Evolutionary conservation across 2,113 vertebrate species (phyloP).

Genomic region (Eurypyga helias): DNA sequence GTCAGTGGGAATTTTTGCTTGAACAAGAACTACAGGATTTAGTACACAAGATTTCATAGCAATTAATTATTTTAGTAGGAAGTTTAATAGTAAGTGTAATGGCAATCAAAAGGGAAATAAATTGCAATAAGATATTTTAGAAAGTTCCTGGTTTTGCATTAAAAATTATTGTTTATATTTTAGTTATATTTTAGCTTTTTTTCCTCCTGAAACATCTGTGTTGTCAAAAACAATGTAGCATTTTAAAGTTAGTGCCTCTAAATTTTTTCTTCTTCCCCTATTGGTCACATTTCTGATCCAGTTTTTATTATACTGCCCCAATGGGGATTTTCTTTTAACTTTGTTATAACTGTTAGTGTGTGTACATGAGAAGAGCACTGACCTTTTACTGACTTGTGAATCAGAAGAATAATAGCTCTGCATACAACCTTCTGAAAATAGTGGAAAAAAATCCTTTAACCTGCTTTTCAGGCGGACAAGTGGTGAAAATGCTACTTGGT

Average conservation of each 20-base stretch:
- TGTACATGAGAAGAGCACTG: constrained; percentile 10
- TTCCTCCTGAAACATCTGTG: constrained; percentile 1
- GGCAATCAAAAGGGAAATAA: background rate
- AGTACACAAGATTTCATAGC: background rate
- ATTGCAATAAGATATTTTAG: background rate
- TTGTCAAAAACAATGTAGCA: constrained; percentile 25
- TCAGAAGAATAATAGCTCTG: constrained; percentile 36
- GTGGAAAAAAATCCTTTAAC: background rate
- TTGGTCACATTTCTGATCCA: constrained; percentile 56
- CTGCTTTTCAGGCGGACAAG: constrained; percentile 25
- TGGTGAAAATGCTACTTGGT: background rate
- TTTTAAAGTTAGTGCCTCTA: constrained; percentile 26
- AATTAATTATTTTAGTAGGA: background rate
- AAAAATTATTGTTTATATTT: background rate
- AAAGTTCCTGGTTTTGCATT: constrained; percentile 11
- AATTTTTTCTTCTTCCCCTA: constrained; percentile 16
- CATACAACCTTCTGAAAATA: background rate
- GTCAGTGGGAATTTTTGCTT: background rate
- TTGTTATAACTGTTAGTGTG: constrained; percentile 14
- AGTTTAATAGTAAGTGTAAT: background rate
- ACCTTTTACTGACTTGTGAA: constrained; percentile 54
- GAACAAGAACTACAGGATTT: background rate
- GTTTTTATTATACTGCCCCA: constrained; percentile 51
- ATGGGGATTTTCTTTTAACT: constrained; percentile 51
- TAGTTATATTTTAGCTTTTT: background rate